phyloP scores from a whole-genome alignment of 1,140 invertebrate genomes.

The Pseudomyrmex concolor region DNA sequence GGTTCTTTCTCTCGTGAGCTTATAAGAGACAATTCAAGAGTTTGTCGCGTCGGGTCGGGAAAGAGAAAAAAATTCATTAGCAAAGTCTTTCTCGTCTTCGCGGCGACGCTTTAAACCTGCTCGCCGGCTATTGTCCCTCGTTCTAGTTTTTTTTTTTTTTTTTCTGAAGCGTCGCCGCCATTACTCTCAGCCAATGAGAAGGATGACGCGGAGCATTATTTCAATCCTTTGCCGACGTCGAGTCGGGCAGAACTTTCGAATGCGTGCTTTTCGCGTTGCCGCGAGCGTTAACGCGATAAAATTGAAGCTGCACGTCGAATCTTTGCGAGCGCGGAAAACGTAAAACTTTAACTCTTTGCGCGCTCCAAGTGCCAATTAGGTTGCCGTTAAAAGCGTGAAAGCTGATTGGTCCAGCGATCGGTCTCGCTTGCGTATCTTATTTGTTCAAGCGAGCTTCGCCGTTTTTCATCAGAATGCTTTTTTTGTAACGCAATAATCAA shows the following conservation, averaged over 20 bases:
- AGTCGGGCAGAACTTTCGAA: not conserved
- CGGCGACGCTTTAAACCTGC: slow-evolving; percentile 2
- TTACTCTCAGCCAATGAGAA: slow-evolving; percentile 1
- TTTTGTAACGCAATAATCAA: not conserved
- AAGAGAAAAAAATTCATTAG: slow-evolving; percentile 42
- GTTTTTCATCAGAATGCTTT: not conserved
- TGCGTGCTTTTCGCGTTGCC: slow-evolving; percentile 14
- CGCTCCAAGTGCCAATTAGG: slow-evolving; percentile 51
- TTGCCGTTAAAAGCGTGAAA: slow-evolving; percentile 19
- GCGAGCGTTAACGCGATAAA: slow-evolving; percentile 39
- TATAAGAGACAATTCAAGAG: slow-evolving; percentile 28
- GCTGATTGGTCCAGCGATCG: slow-evolving; percentile 5
- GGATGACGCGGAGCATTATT: slow-evolving; percentile 7
- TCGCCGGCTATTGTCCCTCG: slow-evolving; percentile 14
- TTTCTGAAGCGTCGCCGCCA: not conserved
- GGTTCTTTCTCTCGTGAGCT: slow-evolving; percentile 8
- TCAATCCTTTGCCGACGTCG: not conserved
- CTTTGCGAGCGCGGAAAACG: not conserved
- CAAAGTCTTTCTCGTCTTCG: slow-evolving; percentile 6
- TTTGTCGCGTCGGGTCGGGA: not conserved
- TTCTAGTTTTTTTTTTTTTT: slow-evolving; percentile 7
- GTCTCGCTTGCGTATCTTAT: slow-evolving; percentile 15
- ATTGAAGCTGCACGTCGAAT: slow-evolving; percentile 28
- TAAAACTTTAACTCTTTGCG: slow-evolving; percentile 41
- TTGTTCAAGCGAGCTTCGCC: not conserved